Conservation (phyloP, 2,888 invertebrate species). For the Gymnocheta viridis region DNA sequence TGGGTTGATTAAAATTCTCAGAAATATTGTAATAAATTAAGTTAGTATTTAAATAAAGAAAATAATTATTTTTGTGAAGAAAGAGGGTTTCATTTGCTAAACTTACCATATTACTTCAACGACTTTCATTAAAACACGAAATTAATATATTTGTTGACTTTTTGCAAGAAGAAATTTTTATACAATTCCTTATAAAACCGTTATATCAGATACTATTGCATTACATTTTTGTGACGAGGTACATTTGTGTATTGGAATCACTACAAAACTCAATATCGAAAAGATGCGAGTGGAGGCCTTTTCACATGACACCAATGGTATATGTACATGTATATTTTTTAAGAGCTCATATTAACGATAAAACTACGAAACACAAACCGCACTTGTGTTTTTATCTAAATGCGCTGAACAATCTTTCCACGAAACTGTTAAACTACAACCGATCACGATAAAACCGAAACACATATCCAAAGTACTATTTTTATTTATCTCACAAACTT, state of each 20-base stretch:
- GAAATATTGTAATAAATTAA: neutral
- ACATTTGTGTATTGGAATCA: too few relatives aligned
- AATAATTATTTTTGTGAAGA: neutral
- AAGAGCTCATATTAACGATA: neutral
- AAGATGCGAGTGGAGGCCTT: too few relatives aligned
- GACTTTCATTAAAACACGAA: neutral
- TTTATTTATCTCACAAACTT: neutral
- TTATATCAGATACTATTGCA: too few relatives aligned
- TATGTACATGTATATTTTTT: too few relatives aligned
- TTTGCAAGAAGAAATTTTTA: too few relatives aligned
- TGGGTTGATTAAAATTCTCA: slow-evolving; percentile 21
- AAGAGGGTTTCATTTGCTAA: neutral
- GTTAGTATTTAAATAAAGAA: slow-evolving; percentile 22
- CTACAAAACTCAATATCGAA: too few relatives aligned
- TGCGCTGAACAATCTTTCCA: neutral
- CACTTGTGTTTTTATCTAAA: slow-evolving; percentile 9
- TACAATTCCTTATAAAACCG: too few relatives aligned
- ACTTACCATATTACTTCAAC: neutral
- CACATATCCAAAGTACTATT: neutral
- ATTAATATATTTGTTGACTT: too few relatives aligned
- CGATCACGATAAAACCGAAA: neutral
- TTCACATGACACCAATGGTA: too few relatives aligned
- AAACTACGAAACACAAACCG: slow-evolving; percentile 5
- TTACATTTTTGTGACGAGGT: too few relatives aligned
- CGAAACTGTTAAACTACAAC: neutral